Base-by-base conservation (phyloP, 2,888 invertebrate genomes). In the Pseudeuparius sepicola region DNA sequence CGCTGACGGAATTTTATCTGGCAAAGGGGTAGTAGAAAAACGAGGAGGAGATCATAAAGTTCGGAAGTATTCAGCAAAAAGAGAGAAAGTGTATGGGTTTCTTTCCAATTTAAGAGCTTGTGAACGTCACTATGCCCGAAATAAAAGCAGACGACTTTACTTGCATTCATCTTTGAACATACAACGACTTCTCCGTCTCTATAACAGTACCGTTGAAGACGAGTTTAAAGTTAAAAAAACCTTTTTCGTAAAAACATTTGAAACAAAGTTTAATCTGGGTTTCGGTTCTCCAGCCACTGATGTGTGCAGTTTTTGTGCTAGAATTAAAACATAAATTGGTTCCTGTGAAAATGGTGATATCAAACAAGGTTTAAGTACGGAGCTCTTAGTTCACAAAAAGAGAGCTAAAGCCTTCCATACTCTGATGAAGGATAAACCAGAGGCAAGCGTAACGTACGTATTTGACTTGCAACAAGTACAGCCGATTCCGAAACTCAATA, bases 361-460 rank as follows among this genome's bases (percentile, higher is more conserved):
- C 12, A 36, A 36, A 30, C 14, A 17, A 30, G 16, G 14, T 30
- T 27, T 41, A 15, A 38, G 37, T 12, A 28, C 26, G 11, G 18
- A 41, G 15, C 30, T 41, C 9, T 15, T 30, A n/a, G 14, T 44
- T 10, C 42, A 44, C 20, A 39, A 40, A 24, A 14, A 35, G 17
- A 16, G 44, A 10, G 42, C 44, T 9, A 41, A 44, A 17, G 35
- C 29, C 14, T 44, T 42, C 24, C 34, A 42, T 37, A 18, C 25
- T 7, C 31, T 36, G 15, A 45, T 45, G 41, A 37, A 39, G 7
- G 37, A 27, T 11, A 36, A 36, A 10, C 20, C 18, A 14, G 14
- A 36, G 24, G 31, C 14, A 13, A 17, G n/a, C 17, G 24, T 36
- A 10, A 24, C 27, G 14, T 14, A n/a, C n/a, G n/a, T n/a, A n/a